Evolutionary conservation across 2,113 vertebrate genomes (phyloP), one percentile per base, ranked within the genome.

Genomic region (Anas platyrhynchos): DNA sequence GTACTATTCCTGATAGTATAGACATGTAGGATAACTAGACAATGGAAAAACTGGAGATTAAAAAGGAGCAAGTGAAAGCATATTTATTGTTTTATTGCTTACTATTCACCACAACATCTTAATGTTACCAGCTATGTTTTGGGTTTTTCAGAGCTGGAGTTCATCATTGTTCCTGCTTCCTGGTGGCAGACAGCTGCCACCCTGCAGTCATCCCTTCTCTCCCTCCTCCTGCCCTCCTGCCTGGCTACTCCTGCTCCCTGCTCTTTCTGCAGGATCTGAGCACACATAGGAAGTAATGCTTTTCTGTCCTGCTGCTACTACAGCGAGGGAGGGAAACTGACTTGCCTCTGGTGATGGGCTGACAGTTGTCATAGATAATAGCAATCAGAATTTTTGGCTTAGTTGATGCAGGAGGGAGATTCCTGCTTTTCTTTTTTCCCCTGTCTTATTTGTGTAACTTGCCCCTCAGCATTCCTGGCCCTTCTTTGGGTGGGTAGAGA

Each of bases 1-100:
- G 6, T 50, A 14, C 16, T 73, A 7, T 83, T 87, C 34, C 15
- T 68, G 25, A 26, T 50, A 38, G 84, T 78, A 89, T 48, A 48
- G 46, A 48, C 10, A 5, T 22, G 21, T 48, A 48, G 20, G 72
- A 22, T 29, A 81, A 50, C 22, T 52, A 29, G 43, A 56, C 38
- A 69, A 8, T 16, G 16, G 59, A 83, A 72, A 94, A 87, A 15
- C 6, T 34, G 6, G 55, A 67, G 48, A 76, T 9, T 54, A 43
- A 91, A 75, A 71, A 9, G 18, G 20, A 83, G 13, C 9, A 55
- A 86, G 21, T 14, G 9, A 66, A 83, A 68, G 26, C 21, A 13
- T 18, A 74, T 73, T 91, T 82, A 12, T 76, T 86, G 13, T 74
- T 82, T 76, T 86, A 11, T 74, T 82, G 54, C 32, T 58, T 66